Evolutionary conservation across 1,140 invertebrate species (phyloP), one percentile per base, ranked within the genome.

Genomic region (Psix sp.): DNA sequence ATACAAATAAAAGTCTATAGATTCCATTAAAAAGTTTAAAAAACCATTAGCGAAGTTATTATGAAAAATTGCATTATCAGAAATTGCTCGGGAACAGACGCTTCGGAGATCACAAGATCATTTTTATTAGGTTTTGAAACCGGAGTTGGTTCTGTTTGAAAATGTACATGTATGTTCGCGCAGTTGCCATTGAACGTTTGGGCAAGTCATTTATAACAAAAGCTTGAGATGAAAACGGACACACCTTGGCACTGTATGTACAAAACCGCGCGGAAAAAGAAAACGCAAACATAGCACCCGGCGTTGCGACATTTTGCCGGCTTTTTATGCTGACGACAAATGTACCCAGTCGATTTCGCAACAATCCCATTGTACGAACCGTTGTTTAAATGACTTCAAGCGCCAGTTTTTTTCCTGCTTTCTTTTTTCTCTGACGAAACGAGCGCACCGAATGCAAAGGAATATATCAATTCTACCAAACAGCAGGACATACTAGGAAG

Each of bases 221-320:
- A 40, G 33, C 2, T 29, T 29, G 2, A 45, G 39, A 52, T 63
- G 20, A 16, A 54, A 65, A 65, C 7, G 21, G 33, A 9, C 33
- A 33, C 49, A 24, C 49, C 60, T 65, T 46, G 42, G 15, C 48
- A 36, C 46, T 52, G 15, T 51, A 46, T 10, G 45, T 33, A 63
- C 59, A 63, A 52, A 60, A 60, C 43, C 24, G 35, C 43, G 43
- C 31, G 56, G 46, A 51, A 65, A 65, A 65, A 42, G 60, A 65
- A 65, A 65, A 65, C 49, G 48, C 60, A 65, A 65, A 65, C 49
- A 65, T 36, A 52, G 48, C 20, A 26, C 39, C 38, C 29, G 24
- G 20, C 38, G 59, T 65, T 65, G 42, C 60, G 24, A 31, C 48
- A 65, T 54, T 54, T 52, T 24, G 31, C 16, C 24, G 48, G 10